phyloP scores from a whole-genome alignment of 1,140 invertebrate species.

The Euwallacea similis region DNA sequence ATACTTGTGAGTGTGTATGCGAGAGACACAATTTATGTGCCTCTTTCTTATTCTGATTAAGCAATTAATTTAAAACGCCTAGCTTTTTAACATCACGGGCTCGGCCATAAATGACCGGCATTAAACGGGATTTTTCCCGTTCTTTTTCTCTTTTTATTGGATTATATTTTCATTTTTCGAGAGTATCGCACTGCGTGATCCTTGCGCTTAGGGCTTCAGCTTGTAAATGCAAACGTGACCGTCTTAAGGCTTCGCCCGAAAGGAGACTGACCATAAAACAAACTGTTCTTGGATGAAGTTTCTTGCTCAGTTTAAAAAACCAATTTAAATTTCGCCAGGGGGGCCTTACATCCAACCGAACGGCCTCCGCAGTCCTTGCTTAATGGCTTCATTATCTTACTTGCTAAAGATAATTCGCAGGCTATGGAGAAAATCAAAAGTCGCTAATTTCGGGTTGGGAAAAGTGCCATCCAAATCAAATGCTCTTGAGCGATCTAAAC shows the following conservation, averaged over 20 bases:
- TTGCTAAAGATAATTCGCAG: too few relatives aligned
- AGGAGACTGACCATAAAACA: constrained; percentile 13
- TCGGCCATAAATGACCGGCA: constrained; percentile 5
- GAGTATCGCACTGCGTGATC: too few relatives aligned
- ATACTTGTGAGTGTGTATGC: constrained; percentile 28
- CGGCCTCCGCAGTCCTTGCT: too few relatives aligned
- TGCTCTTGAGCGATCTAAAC: too few relatives aligned
- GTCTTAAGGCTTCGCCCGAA: constrained; percentile 11
- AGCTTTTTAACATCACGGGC: constrained; percentile 24
- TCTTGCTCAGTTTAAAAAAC: constrained; percentile 30
- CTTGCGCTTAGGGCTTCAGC: too few relatives aligned
- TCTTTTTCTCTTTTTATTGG: background rate
- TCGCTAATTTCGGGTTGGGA: too few relatives aligned
- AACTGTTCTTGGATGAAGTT: constrained; percentile 30
- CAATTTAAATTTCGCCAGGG: constrained; percentile 18
- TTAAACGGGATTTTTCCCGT: constrained; percentile 11
- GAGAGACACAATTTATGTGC: constrained; percentile 35
- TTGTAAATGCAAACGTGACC: background rate
- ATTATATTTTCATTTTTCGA: too few relatives aligned
- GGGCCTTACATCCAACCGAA: too few relatives aligned
- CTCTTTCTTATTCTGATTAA: constrained; percentile 40
- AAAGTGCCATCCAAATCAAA: too few relatives aligned
- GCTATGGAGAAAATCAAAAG: too few relatives aligned
- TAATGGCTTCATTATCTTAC: too few relatives aligned
- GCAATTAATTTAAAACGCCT: constrained; percentile 36